A percentile compares a stretch with the other conserved stretches of the same genome.
Evolutionary conservation across 2,113 vertebrate species (phyloP).

Genomic region (Peromyscus leucopus): DNA sequence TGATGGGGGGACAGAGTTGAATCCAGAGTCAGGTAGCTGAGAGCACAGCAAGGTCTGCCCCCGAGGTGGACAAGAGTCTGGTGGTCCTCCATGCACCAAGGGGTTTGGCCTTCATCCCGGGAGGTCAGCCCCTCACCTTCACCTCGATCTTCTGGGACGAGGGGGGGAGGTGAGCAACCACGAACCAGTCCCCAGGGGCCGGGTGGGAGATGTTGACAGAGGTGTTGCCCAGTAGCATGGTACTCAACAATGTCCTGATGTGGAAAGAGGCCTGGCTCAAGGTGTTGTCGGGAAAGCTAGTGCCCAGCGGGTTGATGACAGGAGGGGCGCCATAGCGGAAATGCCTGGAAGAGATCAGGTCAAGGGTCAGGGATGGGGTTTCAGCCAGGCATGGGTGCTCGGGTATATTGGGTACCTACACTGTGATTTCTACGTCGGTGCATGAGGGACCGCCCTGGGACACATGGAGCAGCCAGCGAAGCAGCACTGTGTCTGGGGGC

Average conservation of each 20-base stretch:
- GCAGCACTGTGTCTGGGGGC: slow-evolving; percentile 91
- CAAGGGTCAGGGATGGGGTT: background rate
- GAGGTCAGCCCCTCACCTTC: slow-evolving; percentile 89
- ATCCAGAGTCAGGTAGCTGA: rapidly evolving
- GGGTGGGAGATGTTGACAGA: slow-evolving; percentile 92
- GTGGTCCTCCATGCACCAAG: background rate
- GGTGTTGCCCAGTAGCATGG: slow-evolving; percentile 83
- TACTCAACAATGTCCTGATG: slow-evolving; percentile 86
- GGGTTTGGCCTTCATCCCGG: background rate
- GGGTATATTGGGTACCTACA: slow-evolving; percentile 87
- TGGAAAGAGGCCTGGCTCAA: slow-evolving; percentile 87
- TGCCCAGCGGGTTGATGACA: slow-evolving; percentile 92
- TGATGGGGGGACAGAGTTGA: background rate
- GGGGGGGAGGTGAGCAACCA: slow-evolving; percentile 94
- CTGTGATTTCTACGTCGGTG: slow-evolving; percentile 88
- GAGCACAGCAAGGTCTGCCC: background rate
- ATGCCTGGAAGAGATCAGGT: slow-evolving; percentile 86
- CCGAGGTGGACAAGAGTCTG: background rate
- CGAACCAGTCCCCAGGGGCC: slow-evolving; percentile 93
- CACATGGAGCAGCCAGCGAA: slow-evolving; percentile 92
- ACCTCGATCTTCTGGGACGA: slow-evolving; percentile 95
- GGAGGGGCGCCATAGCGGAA: slow-evolving; percentile 95
- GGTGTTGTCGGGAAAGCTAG: slow-evolving; percentile 90
- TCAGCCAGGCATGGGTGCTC: rapidly evolving
- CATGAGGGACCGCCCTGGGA: slow-evolving; percentile 89